A percentile compares a stretch with the other conserved stretches of the same genome.
Conservation (phyloP, 2,888 invertebrate species). For the Pegoplata infirma region DNA sequence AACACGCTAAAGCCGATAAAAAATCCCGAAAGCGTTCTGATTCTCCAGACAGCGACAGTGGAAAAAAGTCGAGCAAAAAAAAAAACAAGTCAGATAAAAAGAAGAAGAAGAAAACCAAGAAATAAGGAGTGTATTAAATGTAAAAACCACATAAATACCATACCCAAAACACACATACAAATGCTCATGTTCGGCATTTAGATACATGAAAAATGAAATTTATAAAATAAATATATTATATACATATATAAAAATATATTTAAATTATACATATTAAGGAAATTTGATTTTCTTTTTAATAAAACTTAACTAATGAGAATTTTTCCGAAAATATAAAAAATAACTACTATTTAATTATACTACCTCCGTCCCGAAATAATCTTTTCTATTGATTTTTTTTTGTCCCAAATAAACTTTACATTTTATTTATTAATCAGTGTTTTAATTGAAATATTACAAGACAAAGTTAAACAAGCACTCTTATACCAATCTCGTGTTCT, state of each 20-base stretch:
- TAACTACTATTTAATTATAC: constrained; percentile 20
- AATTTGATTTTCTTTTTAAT: constrained; percentile 60
- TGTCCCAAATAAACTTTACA: no score
- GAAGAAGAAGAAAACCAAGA: constrained; percentile 59
- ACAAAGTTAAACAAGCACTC: no score
- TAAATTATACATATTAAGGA: constrained; percentile 54
- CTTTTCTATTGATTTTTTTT: no score
- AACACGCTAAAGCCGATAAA: constrained; percentile 51
- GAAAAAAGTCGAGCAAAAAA: constrained; percentile 54
- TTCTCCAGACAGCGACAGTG: constrained; percentile 49
- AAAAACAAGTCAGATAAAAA: constrained; percentile 58
- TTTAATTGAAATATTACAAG: no score
- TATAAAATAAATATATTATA: constrained; percentile 31
- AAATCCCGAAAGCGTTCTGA: constrained; percentile 52
- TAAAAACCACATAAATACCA: constrained; percentile 9
- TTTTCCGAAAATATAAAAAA: constrained; percentile 30
- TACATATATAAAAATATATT: constrained; percentile 41
- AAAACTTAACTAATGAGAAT: constrained; percentile 27
- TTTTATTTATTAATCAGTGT: no score
- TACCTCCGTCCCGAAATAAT: not conserved
- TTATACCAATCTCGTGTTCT: no score
- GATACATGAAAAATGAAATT: constrained; percentile 43
- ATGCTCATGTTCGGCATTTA: constrained; percentile 53
- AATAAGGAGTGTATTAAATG: constrained; percentile 35
- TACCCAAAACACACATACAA: constrained; percentile 2